Conservation (phyloP, 2,888 invertebrate genomes). For the Scaptomyza parva region DNA sequence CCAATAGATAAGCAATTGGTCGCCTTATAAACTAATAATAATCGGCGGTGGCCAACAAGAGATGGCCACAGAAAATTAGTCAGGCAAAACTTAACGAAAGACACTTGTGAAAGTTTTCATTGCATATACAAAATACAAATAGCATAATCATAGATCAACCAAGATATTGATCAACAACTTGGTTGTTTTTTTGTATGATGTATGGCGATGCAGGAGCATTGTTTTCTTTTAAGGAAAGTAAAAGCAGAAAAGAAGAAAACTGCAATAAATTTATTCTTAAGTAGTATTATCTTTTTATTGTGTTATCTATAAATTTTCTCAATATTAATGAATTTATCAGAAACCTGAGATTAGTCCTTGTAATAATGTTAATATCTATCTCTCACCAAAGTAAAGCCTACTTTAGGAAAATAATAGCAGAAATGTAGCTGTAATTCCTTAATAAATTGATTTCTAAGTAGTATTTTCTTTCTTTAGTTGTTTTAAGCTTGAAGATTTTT, state of each 20-base stretch:
- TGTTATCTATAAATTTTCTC: background rate
- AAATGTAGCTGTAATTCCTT: too few relatives aligned
- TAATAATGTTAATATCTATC: too few relatives aligned
- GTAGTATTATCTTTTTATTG: too few relatives aligned
- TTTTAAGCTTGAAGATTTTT: too few relatives aligned
- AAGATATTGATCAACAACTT: conserved; percentile 6
- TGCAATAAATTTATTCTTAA: background rate
- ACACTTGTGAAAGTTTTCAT: conserved; percentile 19
- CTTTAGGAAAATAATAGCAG: too few relatives aligned
- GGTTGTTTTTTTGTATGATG: background rate
- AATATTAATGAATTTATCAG: too few relatives aligned
- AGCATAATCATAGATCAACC: conserved; percentile 13
- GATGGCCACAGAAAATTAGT: conserved; percentile 25
- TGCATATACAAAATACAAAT: conserved; percentile 13
- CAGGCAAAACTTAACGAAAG: conserved; percentile 7
- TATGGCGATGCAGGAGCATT: background rate
- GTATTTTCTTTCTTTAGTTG: too few relatives aligned
- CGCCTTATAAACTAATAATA: conserved; percentile 28
- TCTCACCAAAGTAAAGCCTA: too few relatives aligned
- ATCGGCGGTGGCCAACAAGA: conserved; percentile 23
- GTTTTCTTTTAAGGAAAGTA: conserved; percentile 1
- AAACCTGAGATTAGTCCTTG: too few relatives aligned
- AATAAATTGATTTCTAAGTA: too few relatives aligned
- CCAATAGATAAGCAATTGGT: conserved; percentile 32
- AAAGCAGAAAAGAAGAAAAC: background rate